A percentile compares a stretch with the other conserved stretches of the same genome.
These are phyloP conservation scores for Lasioglossum calceatum DNA, from an alignment of 2,888 invertebrate genomes.

Conservation along the genomic window DNA sequence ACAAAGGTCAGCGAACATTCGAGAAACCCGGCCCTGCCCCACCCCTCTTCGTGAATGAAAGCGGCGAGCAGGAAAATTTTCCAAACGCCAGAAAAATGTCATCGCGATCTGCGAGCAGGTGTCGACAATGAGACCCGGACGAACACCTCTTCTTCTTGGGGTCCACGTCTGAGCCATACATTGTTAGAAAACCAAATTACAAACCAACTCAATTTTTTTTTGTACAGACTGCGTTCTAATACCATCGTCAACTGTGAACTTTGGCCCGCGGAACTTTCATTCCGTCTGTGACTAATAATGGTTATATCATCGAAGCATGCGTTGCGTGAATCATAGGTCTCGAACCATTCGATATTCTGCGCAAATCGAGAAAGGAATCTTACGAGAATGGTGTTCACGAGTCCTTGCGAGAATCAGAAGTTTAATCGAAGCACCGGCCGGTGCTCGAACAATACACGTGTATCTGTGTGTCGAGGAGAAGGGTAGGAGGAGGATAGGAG, in stretches of 20 bases:
- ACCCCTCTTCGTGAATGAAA: conserved; percentile 37
- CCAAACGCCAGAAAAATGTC: conserved; percentile 50
- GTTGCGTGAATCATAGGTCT: conserved; percentile 4
- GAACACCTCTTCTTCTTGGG: no score
- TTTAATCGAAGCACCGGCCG: conserved; percentile 18
- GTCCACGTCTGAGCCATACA: neutral
- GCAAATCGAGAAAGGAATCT: conserved; percentile 4
- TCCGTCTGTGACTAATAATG: neutral
- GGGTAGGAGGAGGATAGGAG: no score
- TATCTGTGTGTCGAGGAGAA: neutral
- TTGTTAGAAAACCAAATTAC: neutral
- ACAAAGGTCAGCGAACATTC: conserved; percentile 53
- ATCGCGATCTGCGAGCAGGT: conserved; percentile 54
- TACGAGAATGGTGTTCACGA: neutral
- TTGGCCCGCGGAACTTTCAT: neutral
- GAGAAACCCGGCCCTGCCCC: conserved; percentile 23
- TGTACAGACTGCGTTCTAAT: neutral
- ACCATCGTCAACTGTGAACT: neutral
- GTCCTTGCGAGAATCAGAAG: conserved; percentile 33
- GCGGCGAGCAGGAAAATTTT: conserved; percentile 34
- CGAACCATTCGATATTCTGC: conserved; percentile 10
- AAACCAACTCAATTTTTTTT: neutral
- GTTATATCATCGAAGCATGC: neutral
- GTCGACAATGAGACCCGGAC: conserved; percentile 38
- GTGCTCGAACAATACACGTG: conserved; percentile 32